phyloP scores from a whole-genome alignment of 53 echinoderm and acorn worm genomes.

The Glandiceps talaboti region DNA sequence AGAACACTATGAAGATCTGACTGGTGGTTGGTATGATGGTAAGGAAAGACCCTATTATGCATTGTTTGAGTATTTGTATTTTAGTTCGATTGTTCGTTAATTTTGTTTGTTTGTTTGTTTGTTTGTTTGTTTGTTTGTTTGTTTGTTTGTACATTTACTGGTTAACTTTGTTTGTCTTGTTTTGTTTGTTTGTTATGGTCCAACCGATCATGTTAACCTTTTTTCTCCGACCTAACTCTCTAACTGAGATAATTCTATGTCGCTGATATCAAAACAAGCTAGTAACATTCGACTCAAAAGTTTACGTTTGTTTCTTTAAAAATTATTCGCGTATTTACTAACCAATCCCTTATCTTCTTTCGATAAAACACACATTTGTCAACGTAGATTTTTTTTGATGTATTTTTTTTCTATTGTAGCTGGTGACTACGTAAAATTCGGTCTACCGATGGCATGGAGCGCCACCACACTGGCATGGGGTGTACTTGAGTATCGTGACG shows the following conservation, averaged over 20 bases:
- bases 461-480: constrained; percentile 62
- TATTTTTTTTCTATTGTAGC: constrained; percentile 15
- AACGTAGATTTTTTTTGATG: too few relatives aligned
- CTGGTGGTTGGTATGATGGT: background rate
- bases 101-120: background rate
- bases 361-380: too few relatives aligned
- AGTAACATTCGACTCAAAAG: too few relatives aligned
- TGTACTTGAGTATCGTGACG: constrained; percentile 45
- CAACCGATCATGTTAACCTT: too few relatives aligned
- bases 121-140: background rate
- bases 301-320: too few relatives aligned
- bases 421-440: constrained; percentile 72
- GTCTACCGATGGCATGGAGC: constrained; percentile 46
- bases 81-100: background rate
- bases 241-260: too few relatives aligned
- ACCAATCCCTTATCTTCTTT: too few relatives aligned
- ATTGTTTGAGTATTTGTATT: background rate
- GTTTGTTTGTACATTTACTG: background rate
- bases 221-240: too few relatives aligned
- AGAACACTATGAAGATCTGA: background rate
- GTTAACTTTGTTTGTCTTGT: too few relatives aligned
- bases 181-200: too few relatives aligned
- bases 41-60: background rate
- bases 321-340: too few relatives aligned
- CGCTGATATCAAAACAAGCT: too few relatives aligned